These are phyloP conservation scores for Ctenopoma multispine DNA, from an alignment of 2,797 vertebrate genomes.

Conservation along the genomic window DNA sequence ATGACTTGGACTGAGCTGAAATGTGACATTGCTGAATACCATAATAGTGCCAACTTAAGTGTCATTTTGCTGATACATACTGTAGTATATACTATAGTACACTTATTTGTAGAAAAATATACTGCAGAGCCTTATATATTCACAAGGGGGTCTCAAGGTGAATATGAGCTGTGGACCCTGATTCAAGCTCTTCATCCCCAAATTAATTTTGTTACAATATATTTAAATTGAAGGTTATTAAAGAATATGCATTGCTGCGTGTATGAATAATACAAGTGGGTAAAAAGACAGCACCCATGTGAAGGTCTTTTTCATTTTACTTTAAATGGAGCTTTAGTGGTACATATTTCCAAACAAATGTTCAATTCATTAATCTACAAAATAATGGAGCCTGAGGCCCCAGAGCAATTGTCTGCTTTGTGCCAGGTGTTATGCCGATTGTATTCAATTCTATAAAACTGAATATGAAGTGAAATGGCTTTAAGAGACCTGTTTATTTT, in stretches of 20 bases:
- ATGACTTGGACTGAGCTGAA: neutral
- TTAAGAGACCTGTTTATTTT: slow-evolving; percentile 1
- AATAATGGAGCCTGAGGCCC: neutral
- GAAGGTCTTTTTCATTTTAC: neutral
- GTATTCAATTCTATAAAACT: neutral
- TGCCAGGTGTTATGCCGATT: neutral
- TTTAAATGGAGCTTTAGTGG: neutral
- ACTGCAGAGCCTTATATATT: neutral
- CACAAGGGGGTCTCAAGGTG: neutral
- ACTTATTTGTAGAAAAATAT: neutral
- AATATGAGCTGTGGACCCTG: neutral
- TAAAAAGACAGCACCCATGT: neutral
- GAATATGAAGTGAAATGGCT: neutral
- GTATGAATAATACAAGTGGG: too few relatives aligned
- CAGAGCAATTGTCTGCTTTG: neutral
- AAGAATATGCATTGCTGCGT: neutral
- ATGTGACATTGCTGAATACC: neutral
- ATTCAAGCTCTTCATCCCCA: neutral
- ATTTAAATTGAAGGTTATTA: neutral
- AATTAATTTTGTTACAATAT: neutral
- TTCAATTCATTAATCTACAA: neutral
- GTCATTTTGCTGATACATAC: too few relatives aligned
- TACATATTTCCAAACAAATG: neutral
- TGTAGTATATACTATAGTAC: neutral
- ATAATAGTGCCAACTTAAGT: neutral